Percentiles rank a stretch among this genome's conserved stretches.
These are phyloP conservation scores for Cabera pusaria DNA, from an alignment of 2,888 invertebrate species.

Conservation along the genomic window DNA sequence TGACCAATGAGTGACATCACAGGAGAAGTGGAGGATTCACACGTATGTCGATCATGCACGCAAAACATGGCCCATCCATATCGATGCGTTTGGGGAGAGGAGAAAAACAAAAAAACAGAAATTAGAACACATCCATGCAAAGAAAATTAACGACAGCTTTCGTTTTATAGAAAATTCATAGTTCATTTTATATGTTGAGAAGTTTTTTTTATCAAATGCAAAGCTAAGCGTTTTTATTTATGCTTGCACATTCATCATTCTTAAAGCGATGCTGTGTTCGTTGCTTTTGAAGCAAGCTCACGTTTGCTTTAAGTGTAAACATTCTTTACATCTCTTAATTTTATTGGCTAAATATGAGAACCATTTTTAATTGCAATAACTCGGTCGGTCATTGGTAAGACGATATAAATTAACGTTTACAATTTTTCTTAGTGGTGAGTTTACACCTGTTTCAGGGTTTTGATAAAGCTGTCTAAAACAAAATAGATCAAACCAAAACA, in stretches of 20 bases:
- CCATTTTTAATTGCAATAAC: too few species aligned
- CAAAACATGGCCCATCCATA: conserved; percentile 34
- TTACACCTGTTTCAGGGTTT: conserved; percentile 18
- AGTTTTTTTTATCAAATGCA: conserved; percentile 4
- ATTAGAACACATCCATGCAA: conserved; percentile 51
- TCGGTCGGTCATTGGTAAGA: too few species aligned
- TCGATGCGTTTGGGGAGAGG: conserved; percentile 48
- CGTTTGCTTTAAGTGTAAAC: conserved; percentile 17
- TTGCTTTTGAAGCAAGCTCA: conserved; percentile 2
- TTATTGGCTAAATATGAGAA: too few species aligned
- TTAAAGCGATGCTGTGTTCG: conserved; percentile 19
- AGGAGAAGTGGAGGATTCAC: conserved; percentile 25
- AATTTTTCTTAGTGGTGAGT: conserved; percentile 6
- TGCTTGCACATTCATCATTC: conserved; percentile 17
- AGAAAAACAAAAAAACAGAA: conserved; percentile 54
- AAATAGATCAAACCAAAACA: conserved; percentile 33
- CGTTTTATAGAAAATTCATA: conserved; percentile 1
- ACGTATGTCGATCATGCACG: conserved; percentile 39
- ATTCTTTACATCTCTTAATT: too few species aligned
- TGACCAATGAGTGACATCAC: too few species aligned
- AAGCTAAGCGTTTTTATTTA: conserved; percentile 18
- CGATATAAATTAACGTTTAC: too few species aligned
- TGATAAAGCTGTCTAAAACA: conserved; percentile 50
- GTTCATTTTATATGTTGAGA: too few species aligned
- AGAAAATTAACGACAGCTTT: conserved; percentile 25